These are phyloP conservation scores for Terrapene triunguis DNA, from an alignment of 2,113 vertebrate species.

Conservation along the genomic window DNA sequence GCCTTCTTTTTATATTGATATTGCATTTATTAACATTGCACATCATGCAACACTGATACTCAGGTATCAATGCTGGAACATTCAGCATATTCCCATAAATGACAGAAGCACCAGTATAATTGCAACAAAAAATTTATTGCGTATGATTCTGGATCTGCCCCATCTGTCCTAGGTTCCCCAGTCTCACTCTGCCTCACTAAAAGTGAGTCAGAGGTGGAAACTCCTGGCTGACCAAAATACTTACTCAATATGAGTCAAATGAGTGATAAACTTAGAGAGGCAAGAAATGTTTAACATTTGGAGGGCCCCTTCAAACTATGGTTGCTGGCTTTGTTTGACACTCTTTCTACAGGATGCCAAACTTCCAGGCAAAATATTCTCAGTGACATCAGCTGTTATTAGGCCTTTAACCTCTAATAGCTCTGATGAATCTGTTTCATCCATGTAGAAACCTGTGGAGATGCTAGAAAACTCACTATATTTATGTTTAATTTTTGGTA, in stretches of 20 bases:
- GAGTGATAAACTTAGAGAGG: not conserved
- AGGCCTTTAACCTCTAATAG: rapidly evolving
- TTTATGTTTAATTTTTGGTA: not conserved
- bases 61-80: not conserved
- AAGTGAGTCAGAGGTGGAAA: not conserved
- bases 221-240: not conserved
- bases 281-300: not conserved
- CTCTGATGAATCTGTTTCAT: not conserved
- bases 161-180: not conserved
- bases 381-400: not conserved
- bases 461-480: not conserved
- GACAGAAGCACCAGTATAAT: not conserved
- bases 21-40: not conserved
- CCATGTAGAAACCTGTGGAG: not conserved
- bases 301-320: not conserved
- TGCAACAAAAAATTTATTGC: not conserved
- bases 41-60: rapidly evolving
- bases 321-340: not conserved
- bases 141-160: not conserved
- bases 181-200: not conserved
- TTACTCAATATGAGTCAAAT: not conserved
- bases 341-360: not conserved
- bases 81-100: not conserved
- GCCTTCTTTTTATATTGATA: not conserved
- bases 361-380: not conserved